Conservation (phyloP, 2,797 vertebrate species). For the Eurystomus glaucurus region DNA sequence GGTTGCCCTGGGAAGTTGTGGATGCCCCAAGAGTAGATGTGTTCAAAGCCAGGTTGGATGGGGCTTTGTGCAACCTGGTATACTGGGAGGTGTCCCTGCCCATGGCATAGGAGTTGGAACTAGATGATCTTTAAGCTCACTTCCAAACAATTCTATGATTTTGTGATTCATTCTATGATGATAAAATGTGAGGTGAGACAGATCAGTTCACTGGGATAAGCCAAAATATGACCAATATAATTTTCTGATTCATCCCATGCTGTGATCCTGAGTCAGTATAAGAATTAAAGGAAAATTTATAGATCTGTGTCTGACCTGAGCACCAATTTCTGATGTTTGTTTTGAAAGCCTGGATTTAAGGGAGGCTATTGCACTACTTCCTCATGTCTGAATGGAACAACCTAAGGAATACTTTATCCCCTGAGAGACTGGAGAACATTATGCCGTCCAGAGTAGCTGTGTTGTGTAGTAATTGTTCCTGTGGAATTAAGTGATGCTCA, state of each 20-base stretch:
- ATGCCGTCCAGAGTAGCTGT: neutral
- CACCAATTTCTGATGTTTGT: neutral
- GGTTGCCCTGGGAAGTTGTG: too few species aligned
- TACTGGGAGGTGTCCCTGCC: too few species aligned
- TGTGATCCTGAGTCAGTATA: neutral
- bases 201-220: neutral
- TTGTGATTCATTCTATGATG: too few species aligned
- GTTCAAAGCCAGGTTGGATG: too few species aligned
- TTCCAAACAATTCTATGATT: too few species aligned
- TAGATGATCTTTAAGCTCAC: too few species aligned
- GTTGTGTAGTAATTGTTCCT: neutral
- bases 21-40: too few species aligned
- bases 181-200: neutral
- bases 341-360: neutral
- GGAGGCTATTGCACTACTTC: neutral
- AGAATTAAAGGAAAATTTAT: neutral
- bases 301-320: neutral
- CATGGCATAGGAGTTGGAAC: too few species aligned
- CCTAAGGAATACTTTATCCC: neutral
- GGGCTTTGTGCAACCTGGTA: too few species aligned
- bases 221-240: neutral
- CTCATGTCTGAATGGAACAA: neutral
- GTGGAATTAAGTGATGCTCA: neutral
- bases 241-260: neutral
- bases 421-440: neutral